Evolutionary conservation across 2,888 invertebrate species (phyloP), one percentile per base, ranked within the genome.

Genomic region (Cerceris ruficornis): DNA sequence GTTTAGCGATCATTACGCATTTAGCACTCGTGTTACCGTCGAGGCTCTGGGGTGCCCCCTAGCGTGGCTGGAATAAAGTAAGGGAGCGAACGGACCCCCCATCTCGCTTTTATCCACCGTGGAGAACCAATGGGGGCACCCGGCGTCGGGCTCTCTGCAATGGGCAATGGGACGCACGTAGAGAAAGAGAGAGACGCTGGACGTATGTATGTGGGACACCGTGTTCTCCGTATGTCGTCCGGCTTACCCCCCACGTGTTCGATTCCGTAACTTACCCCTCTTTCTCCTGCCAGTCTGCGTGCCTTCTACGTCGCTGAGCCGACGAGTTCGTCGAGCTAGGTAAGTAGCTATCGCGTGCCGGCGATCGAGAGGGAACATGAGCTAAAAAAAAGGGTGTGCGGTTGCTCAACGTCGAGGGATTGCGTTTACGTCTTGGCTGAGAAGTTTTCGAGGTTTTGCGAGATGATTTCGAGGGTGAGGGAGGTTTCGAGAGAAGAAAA

Each of bases 1-100:
- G 80, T 90, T 89, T 87, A 89, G 84, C 88, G 88, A 89, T 90
- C 90, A 91, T 91, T 90, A 90, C 88, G 88, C 88, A 85, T 90
- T 90, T 90, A 87, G 88, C 88, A 90, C 90, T 88, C 90, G 87
- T 90, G 89, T 90, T 89, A 89, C 89, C 87, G 85, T 88, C 85
- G 84, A 66, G 62, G 72, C 71, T 75, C 84, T 83, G 85, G 85
- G 84, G 86, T 85, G 83, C 87, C 88, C 87, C 87, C 82, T 60
- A 85, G 87, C 82, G 87, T 81, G 87, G 84, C 67, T 69, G 80
- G 85, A 82, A 85, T 83, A 82, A 87, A 86, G 88, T 84, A 86
- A 86, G 82, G 87, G 86, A 76, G 74, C 76, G 55, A 62, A 64
- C 65, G 82, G 91, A 91, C 91, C 92, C 92, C 92, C 92, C 91